Conservation (phyloP, 2,113 vertebrate species). For the Machaerirhynchus nigripectus region DNA sequence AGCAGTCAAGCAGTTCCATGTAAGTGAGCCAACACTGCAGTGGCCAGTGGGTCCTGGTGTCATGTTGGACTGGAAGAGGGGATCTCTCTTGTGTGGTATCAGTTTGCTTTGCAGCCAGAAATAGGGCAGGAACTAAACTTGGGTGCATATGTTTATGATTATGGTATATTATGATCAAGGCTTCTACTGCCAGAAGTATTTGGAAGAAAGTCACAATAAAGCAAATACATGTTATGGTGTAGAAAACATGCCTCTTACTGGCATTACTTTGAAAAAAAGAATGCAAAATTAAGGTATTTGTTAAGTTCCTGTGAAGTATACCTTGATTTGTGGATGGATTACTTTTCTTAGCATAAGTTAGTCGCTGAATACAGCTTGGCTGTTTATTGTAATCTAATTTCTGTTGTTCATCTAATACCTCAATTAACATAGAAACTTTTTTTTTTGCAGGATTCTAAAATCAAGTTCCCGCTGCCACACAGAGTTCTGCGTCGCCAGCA, state of each 20-base stretch:
- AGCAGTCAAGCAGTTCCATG: conserved; percentile 98
- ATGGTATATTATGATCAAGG: not conserved
- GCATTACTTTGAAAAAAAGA: not conserved
- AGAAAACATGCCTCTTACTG: not conserved
- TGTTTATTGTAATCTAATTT: not conserved
- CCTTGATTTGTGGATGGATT: not conserved
- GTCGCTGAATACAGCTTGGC: not conserved
- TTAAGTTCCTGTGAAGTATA: not conserved
- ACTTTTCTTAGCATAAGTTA: not conserved
- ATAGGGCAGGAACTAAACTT: not conserved
- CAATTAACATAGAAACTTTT: not conserved
- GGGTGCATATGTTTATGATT: not conserved
- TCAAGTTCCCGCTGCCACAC: conserved; percentile 98
- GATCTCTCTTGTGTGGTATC: not conserved
- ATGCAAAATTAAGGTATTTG: not conserved
- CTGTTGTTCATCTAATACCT: not conserved
- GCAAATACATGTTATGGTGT: rapidly evolving
- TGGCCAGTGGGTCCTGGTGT: not conserved
- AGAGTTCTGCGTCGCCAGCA: conserved; percentile 94
- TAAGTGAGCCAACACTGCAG: conserved; percentile 64
- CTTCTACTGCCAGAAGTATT: not conserved
- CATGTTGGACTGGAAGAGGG: rapidly evolving
- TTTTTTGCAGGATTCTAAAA: conserved; percentile 89
- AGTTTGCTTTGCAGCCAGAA: not conserved
- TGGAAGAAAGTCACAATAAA: not conserved